Evolutionary conservation across 2,888 invertebrate genomes (phyloP).

Genomic region (Agrotis exclamationis): DNA sequence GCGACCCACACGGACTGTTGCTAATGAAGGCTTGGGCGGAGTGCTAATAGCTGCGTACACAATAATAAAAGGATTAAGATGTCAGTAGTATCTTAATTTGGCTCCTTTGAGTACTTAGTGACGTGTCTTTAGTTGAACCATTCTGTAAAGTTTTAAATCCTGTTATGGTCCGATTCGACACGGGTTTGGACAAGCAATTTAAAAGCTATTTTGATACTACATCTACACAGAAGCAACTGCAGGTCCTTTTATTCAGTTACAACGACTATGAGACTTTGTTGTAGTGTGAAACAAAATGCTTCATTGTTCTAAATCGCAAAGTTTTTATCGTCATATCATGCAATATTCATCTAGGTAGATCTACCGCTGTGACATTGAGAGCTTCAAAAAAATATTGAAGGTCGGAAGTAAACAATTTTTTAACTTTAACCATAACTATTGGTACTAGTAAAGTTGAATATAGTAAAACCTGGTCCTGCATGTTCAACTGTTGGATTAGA

Average conservation of each 20-base stretch:
- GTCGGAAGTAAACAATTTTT: too few species aligned
- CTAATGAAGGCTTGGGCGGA: neutral
- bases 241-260: neutral
- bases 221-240: too few species aligned
- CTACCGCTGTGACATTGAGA: too few species aligned
- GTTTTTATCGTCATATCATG: too few species aligned
- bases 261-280: neutral
- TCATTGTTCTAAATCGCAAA: too few species aligned
- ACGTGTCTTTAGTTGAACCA: slow-evolving; percentile 5
- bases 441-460: too few species aligned
- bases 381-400: too few species aligned
- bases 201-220: neutral
- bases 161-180: neutral
- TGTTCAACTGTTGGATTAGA: too few species aligned
- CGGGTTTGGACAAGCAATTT: neutral
- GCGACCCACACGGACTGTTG: slow-evolving; percentile 3
- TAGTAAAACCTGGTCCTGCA: too few species aligned
- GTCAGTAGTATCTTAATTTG: neutral
- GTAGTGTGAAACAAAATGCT: neutral
- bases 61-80: slow-evolving; percentile 4
- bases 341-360: too few species aligned
- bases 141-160: slow-evolving; percentile 9
- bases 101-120: neutral
- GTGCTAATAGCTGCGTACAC: neutral
- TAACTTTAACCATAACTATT: too few species aligned